Evolutionary conservation across 2,888 invertebrate species (phyloP).

Genomic region (Caenorhabditis sp.): DNA sequence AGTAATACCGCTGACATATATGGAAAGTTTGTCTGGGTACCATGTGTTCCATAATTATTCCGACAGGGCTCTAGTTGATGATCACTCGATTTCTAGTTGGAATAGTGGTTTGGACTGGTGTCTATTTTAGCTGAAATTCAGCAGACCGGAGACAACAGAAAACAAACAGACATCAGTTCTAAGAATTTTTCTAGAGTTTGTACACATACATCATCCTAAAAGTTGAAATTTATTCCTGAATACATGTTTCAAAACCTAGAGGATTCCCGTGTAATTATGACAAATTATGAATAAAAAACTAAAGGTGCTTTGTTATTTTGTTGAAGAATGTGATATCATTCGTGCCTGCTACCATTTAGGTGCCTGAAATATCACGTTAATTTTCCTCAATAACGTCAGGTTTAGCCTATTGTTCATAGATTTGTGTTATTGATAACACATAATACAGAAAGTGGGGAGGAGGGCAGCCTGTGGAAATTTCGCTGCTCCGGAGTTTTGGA

Average conservation of each 20-base stretch:
- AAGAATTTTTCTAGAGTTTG: not conserved
- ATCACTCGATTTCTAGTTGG: not conserved
- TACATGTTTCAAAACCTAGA: too few species aligned
- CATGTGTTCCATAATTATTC: constrained; percentile 21
- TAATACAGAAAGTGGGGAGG: not conserved
- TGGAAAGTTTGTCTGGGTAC: constrained; percentile 40
- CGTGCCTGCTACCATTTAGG: constrained; percentile 10
- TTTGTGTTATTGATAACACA: constrained; percentile 11
- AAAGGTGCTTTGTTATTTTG: constrained; percentile 22
- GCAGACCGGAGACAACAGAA: not conserved
- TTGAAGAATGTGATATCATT: constrained; percentile 33
- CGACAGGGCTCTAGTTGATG: not conserved
- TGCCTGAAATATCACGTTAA: constrained; percentile 41
- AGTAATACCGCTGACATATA: not conserved
- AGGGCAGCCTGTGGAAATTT: constrained; percentile 1
- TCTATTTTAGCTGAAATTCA: not conserved
- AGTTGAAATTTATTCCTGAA: not conserved
- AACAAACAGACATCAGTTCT: not conserved
- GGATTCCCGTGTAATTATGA: constrained; percentile 37
- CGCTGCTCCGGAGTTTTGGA: not conserved
- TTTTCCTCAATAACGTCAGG: not conserved
- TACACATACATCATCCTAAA: not conserved
- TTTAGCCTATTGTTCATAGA: constrained; percentile 21
- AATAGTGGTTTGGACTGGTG: constrained; percentile 5
- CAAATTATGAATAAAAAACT: constrained; percentile 19